Conservation (phyloP, 2,888 invertebrate species). For the Drosophila cyrtoloma region DNA sequence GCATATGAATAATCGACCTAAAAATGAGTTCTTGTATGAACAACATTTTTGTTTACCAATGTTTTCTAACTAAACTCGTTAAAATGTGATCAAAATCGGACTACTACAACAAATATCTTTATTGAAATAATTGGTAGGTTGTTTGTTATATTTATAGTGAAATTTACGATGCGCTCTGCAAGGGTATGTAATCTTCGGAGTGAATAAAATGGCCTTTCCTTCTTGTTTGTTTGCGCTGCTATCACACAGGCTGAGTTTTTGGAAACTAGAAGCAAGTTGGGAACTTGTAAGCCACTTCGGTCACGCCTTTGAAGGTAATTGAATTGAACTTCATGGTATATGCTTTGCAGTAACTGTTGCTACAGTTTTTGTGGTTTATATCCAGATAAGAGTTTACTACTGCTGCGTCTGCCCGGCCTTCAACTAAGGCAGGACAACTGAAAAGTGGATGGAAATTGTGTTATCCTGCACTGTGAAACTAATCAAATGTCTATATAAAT, state of each 20-base stretch:
- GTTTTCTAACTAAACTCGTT: not conserved
- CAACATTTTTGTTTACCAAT: not conserved
- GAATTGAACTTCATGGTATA: conserved; percentile 30
- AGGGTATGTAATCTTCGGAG: not conserved
- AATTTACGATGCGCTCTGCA: not conserved
- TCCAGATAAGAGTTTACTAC: not conserved
- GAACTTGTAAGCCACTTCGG: conserved; percentile 23
- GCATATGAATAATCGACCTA: not conserved
- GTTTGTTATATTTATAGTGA: rapidly evolving
- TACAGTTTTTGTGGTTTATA: conserved; percentile 4
- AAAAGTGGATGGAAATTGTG: not conserved
- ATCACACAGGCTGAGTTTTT: conserved; percentile 19
- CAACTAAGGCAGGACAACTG: not conserved
- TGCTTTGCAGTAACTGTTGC: not conserved
- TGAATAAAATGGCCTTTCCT: not conserved
- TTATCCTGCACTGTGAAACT: not conserved
- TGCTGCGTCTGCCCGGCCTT: not conserved
- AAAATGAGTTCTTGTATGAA: not conserved
- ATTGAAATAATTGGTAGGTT: not conserved
- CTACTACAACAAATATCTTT: not conserved
- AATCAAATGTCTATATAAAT: not conserved
- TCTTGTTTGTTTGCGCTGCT: conserved; percentile 12
- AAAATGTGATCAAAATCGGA: not conserved
- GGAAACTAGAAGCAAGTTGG: conserved; percentile 3
- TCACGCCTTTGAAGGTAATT: conserved; percentile 37